phyloP scores from a whole-genome alignment of 2,797 vertebrate species.

The Tapera naevia region DNA sequence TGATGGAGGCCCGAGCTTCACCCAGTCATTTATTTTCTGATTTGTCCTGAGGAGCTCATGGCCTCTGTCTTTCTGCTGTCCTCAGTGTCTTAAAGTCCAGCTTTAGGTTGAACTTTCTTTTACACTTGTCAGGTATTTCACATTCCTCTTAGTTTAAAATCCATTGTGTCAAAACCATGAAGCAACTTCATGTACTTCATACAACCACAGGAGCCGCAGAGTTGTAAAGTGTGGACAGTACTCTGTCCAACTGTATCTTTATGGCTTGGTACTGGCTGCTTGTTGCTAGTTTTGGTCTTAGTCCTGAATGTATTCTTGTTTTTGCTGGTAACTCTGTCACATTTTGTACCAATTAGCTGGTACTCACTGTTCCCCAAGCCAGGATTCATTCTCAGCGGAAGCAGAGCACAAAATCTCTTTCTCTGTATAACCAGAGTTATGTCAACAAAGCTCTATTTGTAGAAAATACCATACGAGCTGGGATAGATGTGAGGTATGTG shows the following conservation, averaged over 20 bases:
- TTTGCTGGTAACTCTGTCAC: not conserved
- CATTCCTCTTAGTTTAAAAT: not conserved
- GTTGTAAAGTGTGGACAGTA: not conserved
- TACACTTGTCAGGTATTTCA: not conserved
- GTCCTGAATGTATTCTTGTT: not conserved
- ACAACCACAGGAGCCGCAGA: not conserved
- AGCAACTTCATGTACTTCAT: not conserved
- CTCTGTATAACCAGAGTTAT: not conserved
- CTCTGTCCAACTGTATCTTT: rapidly evolving
- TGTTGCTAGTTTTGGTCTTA: not conserved
- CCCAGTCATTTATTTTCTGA: not conserved
- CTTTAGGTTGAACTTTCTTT: not conserved
- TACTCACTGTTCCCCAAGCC: not conserved
- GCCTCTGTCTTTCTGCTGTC: not conserved
- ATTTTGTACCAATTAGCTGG: not conserved
- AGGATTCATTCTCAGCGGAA: not conserved
- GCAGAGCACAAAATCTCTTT: not conserved
- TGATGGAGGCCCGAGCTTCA: not conserved
- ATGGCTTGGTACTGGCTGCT: not conserved
- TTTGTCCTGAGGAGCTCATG: not conserved
- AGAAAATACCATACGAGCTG: not conserved
- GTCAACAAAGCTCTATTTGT: not conserved
- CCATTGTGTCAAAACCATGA: not conserved
- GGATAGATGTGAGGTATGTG: not conserved
- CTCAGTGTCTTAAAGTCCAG: not conserved